Conservation (phyloP, 2,797 vertebrate species). For the Notolabrus celidotus region DNA sequence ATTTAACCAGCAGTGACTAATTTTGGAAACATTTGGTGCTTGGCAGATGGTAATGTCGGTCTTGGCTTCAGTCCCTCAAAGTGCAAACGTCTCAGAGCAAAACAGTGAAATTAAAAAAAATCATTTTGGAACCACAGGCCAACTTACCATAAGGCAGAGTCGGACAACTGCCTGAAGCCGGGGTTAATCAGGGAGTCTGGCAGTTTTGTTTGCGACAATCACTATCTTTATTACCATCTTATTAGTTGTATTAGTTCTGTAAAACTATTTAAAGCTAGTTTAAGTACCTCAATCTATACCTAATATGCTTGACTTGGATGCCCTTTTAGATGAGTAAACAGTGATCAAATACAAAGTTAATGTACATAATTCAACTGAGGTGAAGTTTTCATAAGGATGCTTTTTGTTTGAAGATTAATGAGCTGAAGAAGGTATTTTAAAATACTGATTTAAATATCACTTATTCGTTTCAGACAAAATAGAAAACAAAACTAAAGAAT, state of each 20-base stretch:
- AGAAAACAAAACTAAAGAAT: too few relatives aligned
- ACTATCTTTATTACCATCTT: background rate
- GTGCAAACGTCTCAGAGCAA: constrained; percentile 19
- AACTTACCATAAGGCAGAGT: background rate
- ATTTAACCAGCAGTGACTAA: background rate
- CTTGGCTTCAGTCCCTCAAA: constrained; percentile 9
- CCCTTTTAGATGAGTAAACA: too few relatives aligned
- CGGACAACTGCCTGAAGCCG: background rate
- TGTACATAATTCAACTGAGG: too few relatives aligned
- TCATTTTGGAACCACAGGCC: background rate
- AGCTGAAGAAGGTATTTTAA: too few relatives aligned
- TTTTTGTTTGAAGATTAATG: too few relatives aligned
- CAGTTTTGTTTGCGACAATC: background rate
- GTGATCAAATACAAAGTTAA: too few relatives aligned
- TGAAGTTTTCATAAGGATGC: too few relatives aligned
- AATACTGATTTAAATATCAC: too few relatives aligned
- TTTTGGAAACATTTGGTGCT: constrained; percentile 10
- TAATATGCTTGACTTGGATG: too few relatives aligned
- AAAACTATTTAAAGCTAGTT: too few relatives aligned
- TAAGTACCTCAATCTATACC: too few relatives aligned
- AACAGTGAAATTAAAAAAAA: constrained; percentile 6
- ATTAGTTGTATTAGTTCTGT: background rate
- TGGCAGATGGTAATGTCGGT: constrained; percentile 39
- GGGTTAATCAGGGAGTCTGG: background rate
- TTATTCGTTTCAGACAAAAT: too few relatives aligned